A percentile compares a stretch with the other conserved stretches of the same genome.
These are phyloP conservation scores for Polypedilum pembai DNA, from an alignment of 1,140 invertebrate species.

Conservation along the genomic window DNA sequence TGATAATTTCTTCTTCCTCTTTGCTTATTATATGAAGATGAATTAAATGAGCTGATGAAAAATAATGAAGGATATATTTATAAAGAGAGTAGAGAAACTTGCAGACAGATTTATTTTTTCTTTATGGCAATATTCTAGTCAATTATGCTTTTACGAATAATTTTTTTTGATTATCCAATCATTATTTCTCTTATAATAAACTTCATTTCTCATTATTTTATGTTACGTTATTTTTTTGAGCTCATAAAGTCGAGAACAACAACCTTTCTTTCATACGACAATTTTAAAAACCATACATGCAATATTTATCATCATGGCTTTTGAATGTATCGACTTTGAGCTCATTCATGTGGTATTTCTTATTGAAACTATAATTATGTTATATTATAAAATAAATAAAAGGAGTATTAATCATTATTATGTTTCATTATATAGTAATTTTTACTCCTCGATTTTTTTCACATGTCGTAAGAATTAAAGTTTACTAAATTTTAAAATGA, in stretches of 20 bases:
- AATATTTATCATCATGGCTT: too few species aligned
- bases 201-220: neutral
- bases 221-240: neutral
- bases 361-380: neutral
- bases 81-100: neutral
- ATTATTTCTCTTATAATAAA: constrained; percentile 14
- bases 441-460: neutral
- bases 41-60: neutral
- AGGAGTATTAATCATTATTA: neutral
- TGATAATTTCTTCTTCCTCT: neutral
- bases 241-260: too few species aligned
- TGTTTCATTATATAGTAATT: too few species aligned
- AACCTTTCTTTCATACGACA: too few species aligned
- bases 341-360: neutral
- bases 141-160: constrained; percentile 1
- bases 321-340: too few species aligned
- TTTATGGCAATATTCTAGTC: constrained; percentile 12
- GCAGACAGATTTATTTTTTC: neutral
- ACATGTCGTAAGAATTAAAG: neutral
- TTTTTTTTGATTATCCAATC: constrained; percentile 19
- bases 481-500: constrained; percentile 3
- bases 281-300: too few species aligned
- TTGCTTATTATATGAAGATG: neutral
- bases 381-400: neutral
- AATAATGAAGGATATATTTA: constrained; percentile 19